Conservation (phyloP, 2,888 invertebrate genomes). For the Pristionchus maxplancki region DNA sequence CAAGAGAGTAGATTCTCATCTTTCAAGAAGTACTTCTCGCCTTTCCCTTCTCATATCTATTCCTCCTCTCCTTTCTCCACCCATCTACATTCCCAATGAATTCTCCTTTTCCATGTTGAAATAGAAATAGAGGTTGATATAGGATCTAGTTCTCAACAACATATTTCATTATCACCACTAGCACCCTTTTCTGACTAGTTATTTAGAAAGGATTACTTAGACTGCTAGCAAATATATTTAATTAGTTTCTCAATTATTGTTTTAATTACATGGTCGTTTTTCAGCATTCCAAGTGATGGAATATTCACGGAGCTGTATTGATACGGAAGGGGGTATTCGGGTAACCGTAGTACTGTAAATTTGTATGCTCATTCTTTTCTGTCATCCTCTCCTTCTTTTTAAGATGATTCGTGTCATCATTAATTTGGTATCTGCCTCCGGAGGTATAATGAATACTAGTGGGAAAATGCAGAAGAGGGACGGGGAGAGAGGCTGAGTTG, state of each 20-base stretch:
- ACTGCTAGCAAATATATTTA: neutral
- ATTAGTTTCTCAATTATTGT: neutral
- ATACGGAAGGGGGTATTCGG: neutral
- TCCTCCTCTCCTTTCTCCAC: neutral
- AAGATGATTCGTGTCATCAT: neutral
- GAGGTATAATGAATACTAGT: slow-evolving; percentile 34
- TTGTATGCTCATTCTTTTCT: neutral
- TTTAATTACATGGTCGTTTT: neutral
- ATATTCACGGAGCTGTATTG: neutral
- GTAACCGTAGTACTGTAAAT: neutral
- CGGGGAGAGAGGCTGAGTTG: neutral
- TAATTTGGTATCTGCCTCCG: slow-evolving; percentile 31
- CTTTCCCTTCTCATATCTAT: slow-evolving; percentile 12
- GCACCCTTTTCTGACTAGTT: neutral
- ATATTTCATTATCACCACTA: neutral
- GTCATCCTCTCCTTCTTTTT: neutral
- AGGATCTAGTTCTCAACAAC: no score
- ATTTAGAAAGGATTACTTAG: neutral
- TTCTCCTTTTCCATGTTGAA: neutral
- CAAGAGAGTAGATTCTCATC: neutral
- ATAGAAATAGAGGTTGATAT: neutral
- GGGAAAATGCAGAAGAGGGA: neutral
- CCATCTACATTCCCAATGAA: slow-evolving; percentile 33
- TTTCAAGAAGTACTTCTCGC: slow-evolving; percentile 1
- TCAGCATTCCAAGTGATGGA: neutral